Evolutionary conservation across 2,888 invertebrate species (phyloP).

Genomic region (Antheraea yamamai): DNA sequence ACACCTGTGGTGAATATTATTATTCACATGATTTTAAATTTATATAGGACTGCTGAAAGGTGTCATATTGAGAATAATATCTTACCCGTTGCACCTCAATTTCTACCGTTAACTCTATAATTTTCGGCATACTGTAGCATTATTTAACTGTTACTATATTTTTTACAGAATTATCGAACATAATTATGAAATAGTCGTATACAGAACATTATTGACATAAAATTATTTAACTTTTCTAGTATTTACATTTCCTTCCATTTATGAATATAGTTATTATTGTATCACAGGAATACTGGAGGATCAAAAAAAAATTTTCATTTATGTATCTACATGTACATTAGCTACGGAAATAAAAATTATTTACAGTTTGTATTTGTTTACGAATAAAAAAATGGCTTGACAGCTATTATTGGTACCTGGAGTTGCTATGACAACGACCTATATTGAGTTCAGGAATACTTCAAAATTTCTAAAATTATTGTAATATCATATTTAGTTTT

Average conservation of each 20-base stretch:
- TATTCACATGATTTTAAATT: too few relatives aligned
- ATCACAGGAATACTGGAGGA: neutral
- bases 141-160: slow-evolving; percentile 33
- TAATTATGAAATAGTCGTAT: neutral
- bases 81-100: slow-evolving; percentile 80
- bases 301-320: neutral
- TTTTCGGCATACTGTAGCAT: slow-evolving; percentile 73
- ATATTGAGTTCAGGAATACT: neutral
- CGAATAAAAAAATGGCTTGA: neutral
- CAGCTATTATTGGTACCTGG: neutral
- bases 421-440: neutral
- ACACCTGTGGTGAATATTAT: slow-evolving; percentile 78
- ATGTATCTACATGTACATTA: neutral
- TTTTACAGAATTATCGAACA: slow-evolving; percentile 6
- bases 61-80: slow-evolving; percentile 23
- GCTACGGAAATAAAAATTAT: neutral
- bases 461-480: neutral
- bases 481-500: neutral
- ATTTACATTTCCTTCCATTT: neutral
- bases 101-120: slow-evolving; percentile 82
- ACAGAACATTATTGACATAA: neutral
- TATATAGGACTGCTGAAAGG: neutral
- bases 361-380: neutral
- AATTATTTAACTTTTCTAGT: neutral
- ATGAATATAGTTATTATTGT: neutral